Percentiles rank a stretch among this genome's conserved stretches.
Evolutionary conservation across 2,888 invertebrate genomes (phyloP).

Genomic region (Drosophila cyrtoloma): DNA sequence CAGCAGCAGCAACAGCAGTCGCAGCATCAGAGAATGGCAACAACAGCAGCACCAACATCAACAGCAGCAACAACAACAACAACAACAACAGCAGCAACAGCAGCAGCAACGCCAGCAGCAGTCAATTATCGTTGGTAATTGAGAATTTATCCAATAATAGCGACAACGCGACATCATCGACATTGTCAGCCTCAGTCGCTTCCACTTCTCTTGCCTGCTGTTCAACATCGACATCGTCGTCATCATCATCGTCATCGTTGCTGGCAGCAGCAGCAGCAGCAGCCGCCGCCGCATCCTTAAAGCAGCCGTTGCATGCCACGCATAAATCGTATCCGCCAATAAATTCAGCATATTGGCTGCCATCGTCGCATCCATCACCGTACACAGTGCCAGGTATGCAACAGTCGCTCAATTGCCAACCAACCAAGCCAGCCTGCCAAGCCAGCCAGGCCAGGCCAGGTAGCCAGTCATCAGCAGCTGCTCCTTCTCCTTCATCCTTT

Average conservation of each 20-base stretch:
- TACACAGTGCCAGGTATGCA: slow-evolving; percentile 92
- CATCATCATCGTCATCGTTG: slow-evolving; percentile 33
- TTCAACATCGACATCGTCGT: slow-evolving; percentile 52
- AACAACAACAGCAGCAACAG: slow-evolving; percentile 14
- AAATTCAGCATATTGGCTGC: slow-evolving; percentile 94
- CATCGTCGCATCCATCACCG: slow-evolving; percentile 91
- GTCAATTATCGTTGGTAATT: slow-evolving; percentile 84
- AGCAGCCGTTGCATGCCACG: slow-evolving; percentile 67
- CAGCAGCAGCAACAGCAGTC: slow-evolving; percentile 33
- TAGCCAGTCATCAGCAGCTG: slow-evolving; percentile 25
- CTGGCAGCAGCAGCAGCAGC: slow-evolving; percentile 3
- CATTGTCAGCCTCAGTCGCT: slow-evolving; percentile 4
- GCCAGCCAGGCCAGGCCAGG: not conserved
- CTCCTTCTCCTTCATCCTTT: slow-evolving; percentile 9
- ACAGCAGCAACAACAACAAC: slow-evolving; percentile 45
- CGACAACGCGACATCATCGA: slow-evolving; percentile 69
- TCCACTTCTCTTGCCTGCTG: slow-evolving; percentile 30
- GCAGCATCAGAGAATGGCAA: slow-evolving; percentile 37
- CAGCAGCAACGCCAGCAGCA: slow-evolving; percentile 61
- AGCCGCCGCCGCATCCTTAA: slow-evolving; percentile 17
- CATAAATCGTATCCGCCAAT: slow-evolving; percentile 90
- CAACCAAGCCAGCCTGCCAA: not conserved
- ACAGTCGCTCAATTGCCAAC: slow-evolving; percentile 55
- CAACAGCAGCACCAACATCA: slow-evolving; percentile 32
- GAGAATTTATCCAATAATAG: slow-evolving; percentile 84